Evolutionary conservation across 2,888 invertebrate species (phyloP), one percentile per base, ranked within the genome.

Genomic region (Dichetophora obliterata): DNA sequence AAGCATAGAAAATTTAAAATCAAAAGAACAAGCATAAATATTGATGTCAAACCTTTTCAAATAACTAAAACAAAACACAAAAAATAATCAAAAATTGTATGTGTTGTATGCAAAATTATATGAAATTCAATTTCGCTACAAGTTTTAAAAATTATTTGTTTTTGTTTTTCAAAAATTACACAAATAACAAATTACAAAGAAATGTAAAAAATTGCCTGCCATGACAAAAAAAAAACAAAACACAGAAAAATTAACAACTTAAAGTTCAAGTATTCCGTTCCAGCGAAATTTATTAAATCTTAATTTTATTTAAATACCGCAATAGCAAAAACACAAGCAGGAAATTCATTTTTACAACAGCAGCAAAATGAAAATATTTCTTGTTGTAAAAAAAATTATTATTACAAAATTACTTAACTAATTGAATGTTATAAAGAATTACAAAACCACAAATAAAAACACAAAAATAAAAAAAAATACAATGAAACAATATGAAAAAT

Each of bases 201-300:
- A 84, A 85, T 84, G 87, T 85, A 86, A 86, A 86, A 85, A 82
- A 85, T 86, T 86, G 86, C 86, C 86, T 86, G 86, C 86, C 86
- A 86, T 83, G 84, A 81, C 48, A 27, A 63, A 76, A 77, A 77
- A 27, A 66, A 73, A 83, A 82, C 75, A 80, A 79, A 81, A 75
- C 80, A 76, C 75, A 76, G 80, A 31, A 81, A 79, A 78, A 77
- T 65, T 74, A 78, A 83, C 81, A 82, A 83, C 83, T 81, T 37
- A 79, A 80, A 82, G 82, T 83, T 83, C 81, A 83, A 83, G 81
- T 80, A 81, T 81, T 82, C 83, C 83, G 83, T 83, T 83, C 83
- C 83, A 83, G 76, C 75, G 75, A 77, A 75, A 70, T 65, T 72
- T 70, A n/a, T 54, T 63, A 76, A 75, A 43, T 68, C 43, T 52